Conservation (phyloP, 2,888 invertebrate species). For the Augiades crinisus region DNA sequence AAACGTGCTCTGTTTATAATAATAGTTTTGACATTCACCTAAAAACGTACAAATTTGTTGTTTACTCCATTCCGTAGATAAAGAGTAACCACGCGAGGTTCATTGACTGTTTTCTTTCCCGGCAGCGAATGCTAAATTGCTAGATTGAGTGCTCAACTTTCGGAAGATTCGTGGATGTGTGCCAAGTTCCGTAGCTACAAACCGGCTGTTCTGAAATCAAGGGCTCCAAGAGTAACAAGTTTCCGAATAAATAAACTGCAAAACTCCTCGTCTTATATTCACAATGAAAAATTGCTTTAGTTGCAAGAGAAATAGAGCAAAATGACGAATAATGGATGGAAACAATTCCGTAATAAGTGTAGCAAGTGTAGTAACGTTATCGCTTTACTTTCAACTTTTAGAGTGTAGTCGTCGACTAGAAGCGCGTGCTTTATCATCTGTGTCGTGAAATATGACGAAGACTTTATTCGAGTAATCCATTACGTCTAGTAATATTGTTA, state of each 20-base stretch:
- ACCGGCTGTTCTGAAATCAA: slow-evolving; percentile 20
- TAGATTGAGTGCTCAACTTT: slow-evolving; percentile 26
- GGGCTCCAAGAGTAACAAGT: slow-evolving; percentile 22
- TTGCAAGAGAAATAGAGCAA: not conserved
- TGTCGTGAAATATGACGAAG: slow-evolving; percentile 18
- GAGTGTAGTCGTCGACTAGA: slow-evolving; percentile 9
- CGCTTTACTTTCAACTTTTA: slow-evolving; percentile 17
- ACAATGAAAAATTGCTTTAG: slow-evolving; percentile 8
- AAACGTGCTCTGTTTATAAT: no score
- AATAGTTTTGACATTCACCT: no score
- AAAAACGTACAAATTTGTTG: not conserved
- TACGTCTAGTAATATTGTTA: slow-evolving; percentile 13
- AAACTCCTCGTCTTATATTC: not conserved
- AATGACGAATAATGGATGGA: slow-evolving; percentile 6
- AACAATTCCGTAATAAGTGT: not conserved
- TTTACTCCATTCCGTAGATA: slow-evolving; percentile 1
- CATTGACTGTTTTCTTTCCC: slow-evolving; percentile 15
- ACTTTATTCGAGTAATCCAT: slow-evolving; percentile 16
- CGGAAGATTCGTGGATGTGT: slow-evolving; percentile 21
- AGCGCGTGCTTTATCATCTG: slow-evolving; percentile 21
- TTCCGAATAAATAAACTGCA: slow-evolving; percentile 15
- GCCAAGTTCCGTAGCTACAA: slow-evolving; percentile 19
- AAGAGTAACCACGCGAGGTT: slow-evolving; percentile 7
- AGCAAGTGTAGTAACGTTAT: slow-evolving; percentile 9
- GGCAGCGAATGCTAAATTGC: slow-evolving; percentile 21